Evolutionary conservation across 2,888 invertebrate genomes (phyloP).

Genomic region (Hydraecia micacea): DNA sequence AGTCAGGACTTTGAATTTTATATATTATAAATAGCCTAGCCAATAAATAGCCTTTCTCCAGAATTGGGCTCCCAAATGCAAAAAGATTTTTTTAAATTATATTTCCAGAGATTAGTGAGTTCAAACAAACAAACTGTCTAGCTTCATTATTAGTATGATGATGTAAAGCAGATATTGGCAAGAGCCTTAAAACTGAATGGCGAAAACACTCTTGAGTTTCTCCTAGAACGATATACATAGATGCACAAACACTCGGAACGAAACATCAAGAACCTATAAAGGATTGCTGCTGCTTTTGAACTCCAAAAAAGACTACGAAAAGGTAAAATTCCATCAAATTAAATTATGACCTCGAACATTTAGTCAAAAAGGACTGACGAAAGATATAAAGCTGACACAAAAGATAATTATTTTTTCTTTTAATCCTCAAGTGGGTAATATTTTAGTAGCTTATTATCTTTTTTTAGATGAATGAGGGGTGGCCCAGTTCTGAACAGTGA

Average conservation of each 20-base stretch:
- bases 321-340: constrained; percentile 26
- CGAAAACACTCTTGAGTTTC: neutral
- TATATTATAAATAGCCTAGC: too few species aligned
- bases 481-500: constrained; percentile 7
- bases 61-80: too few species aligned
- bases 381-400: constrained; percentile 39
- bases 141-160: too few species aligned
- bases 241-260: neutral
- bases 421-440: constrained; percentile 56
- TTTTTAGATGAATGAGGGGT: constrained; percentile 41
- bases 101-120: too few species aligned
- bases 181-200: neutral
- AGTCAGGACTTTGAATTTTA: too few species aligned
- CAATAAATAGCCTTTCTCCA: too few species aligned
- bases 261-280: neutral
- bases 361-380: constrained; percentile 44
- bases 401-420: constrained; percentile 52
- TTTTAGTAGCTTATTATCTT: constrained; percentile 53
- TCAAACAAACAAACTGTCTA: too few species aligned
- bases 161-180: neutral
- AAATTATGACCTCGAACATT: constrained; percentile 39
- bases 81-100: too few species aligned
- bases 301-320: constrained; percentile 1
- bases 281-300: neutral
- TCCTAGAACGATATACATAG: neutral